A percentile compares a stretch with the other conserved stretches of the same genome.
Conservation (phyloP, 1,140 invertebrate genomes). For the Cydia fagiglandana region DNA sequence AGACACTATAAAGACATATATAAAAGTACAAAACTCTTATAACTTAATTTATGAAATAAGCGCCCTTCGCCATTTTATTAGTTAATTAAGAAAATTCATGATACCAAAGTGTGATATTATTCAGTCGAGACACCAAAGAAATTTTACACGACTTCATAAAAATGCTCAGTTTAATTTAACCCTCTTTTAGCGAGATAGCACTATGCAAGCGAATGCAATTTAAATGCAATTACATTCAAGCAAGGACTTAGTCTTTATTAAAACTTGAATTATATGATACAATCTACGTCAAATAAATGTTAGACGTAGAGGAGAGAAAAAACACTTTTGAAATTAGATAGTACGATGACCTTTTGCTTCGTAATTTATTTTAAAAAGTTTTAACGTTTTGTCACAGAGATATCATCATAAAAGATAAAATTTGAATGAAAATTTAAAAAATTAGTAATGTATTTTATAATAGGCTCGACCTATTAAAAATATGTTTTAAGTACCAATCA, state of each 20-base stretch:
- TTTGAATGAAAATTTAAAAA: too few species aligned
- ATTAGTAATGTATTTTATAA: too few species aligned
- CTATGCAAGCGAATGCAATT: conserved; percentile 6
- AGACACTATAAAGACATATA: too few species aligned
- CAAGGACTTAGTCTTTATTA: conserved; percentile 9
- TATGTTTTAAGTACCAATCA: too few species aligned
- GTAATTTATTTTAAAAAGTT: neutral
- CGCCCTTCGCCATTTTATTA: too few species aligned
- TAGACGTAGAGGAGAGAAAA: neutral
- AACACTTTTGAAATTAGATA: neutral
- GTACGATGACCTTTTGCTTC: neutral
- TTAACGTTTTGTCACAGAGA: too few species aligned
- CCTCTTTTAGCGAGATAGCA: neutral
- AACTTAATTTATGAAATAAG: too few species aligned
- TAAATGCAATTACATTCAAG: neutral
- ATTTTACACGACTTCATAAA: conserved; percentile 1
- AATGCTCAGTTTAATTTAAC: neutral
- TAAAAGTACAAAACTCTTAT: too few species aligned
- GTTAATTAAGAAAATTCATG: too few species aligned
- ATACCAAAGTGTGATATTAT: neutral
- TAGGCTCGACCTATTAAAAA: too few species aligned
- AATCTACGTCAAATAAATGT: neutral
- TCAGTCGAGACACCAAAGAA: neutral
- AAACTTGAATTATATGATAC: neutral
- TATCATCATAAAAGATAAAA: too few species aligned